These are phyloP conservation scores for Heliconius nattereri DNA, from an alignment of 1,140 invertebrate genomes.

Conservation along the genomic window DNA sequence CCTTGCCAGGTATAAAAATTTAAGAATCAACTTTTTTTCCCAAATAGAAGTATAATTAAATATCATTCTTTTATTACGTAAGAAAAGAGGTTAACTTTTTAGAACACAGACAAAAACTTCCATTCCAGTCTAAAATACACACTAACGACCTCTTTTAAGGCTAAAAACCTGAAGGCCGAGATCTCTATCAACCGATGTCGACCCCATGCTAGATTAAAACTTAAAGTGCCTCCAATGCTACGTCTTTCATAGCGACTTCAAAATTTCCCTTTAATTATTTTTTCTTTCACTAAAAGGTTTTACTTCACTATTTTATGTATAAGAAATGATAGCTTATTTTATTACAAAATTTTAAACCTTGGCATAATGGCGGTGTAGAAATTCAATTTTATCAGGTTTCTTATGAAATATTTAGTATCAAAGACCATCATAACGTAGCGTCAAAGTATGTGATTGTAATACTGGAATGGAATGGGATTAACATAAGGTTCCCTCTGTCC, in stretches of 20 bases:
- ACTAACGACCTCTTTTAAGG: slow-evolving; percentile 3
- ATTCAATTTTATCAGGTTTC: too few relatives aligned
- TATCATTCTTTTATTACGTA: not conserved
- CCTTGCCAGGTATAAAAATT: too few relatives aligned
- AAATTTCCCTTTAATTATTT: slow-evolving; percentile 12
- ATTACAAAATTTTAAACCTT: too few relatives aligned
- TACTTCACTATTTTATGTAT: not conserved
- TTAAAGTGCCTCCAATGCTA: slow-evolving; percentile 16
- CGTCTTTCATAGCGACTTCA: slow-evolving; percentile 8
- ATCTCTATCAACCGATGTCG: slow-evolving; percentile 12
- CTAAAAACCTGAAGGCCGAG: slow-evolving; percentile 16
- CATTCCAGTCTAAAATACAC: slow-evolving; percentile 8
- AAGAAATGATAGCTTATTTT: too few relatives aligned
- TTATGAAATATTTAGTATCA: too few relatives aligned
- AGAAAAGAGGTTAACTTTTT: not conserved
- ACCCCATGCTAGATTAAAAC: slow-evolving; percentile 20
- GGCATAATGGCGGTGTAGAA: too few relatives aligned
- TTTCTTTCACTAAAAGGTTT: slow-evolving; percentile 9
- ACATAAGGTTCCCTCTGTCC: too few relatives aligned
- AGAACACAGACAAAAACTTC: not conserved
- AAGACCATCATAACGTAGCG: too few relatives aligned
- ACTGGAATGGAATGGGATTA: too few relatives aligned
- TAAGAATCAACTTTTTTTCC: too few relatives aligned
- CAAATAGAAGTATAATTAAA: not conserved
- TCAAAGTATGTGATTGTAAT: too few relatives aligned